These are phyloP conservation scores for Nasonia oneida DNA, from an alignment of 2,888 invertebrate genomes.

Conservation along the genomic window DNA sequence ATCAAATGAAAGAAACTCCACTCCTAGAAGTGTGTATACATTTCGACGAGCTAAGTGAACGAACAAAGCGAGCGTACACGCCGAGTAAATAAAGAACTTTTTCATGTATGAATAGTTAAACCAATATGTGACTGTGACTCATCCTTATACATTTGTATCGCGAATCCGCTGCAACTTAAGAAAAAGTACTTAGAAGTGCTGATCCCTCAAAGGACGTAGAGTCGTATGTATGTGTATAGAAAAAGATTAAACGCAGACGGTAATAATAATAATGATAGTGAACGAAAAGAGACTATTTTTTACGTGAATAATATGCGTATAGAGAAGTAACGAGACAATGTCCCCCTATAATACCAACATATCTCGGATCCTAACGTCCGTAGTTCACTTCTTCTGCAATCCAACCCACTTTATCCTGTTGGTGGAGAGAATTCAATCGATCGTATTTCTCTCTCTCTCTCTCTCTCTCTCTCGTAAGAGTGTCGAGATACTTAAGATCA, in stretches of 20 bases:
- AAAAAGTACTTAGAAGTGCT: constrained; percentile 49
- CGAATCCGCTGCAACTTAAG: neutral
- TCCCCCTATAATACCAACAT: constrained; percentile 41
- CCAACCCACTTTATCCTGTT: neutral
- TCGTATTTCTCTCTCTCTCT: neutral
- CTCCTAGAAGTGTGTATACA: neutral
- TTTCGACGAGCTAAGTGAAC: neutral
- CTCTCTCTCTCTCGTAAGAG: neutral
- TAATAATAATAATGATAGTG: constrained; percentile 7
- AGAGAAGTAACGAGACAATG: neutral
- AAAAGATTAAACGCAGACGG: neutral
- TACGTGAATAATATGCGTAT: constrained; percentile 19
- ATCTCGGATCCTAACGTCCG: constrained; percentile 7
- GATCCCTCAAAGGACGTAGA: constrained; percentile 15
- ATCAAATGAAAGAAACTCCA: neutral
- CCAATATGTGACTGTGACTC: neutral
- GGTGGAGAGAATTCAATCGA: neutral
- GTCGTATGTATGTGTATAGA: neutral
- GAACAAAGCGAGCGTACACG: neutral
- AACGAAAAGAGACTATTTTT: constrained; percentile 43
- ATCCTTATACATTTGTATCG: neutral
- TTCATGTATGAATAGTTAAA: constrained; percentile 10
- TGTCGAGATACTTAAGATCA: neutral
- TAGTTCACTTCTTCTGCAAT: neutral
- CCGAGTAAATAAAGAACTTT: constrained; percentile 3